phyloP scores from a whole-genome alignment of 2,113 vertebrate genomes.

The Chroicocephalus ridibundus region DNA sequence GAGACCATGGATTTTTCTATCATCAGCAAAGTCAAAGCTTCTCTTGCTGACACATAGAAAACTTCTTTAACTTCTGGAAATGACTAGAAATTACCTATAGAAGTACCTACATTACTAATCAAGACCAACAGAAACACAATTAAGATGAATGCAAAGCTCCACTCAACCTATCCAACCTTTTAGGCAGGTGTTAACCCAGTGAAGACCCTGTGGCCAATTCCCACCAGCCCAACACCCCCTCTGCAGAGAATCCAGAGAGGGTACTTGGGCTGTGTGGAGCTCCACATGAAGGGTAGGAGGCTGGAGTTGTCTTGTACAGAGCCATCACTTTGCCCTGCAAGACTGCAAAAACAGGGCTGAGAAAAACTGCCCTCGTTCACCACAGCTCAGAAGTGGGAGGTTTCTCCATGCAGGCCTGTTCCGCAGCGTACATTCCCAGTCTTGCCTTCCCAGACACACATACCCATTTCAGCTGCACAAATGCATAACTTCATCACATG shows the following conservation, averaged over 20 bases:
- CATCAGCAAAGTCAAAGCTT: background rate
- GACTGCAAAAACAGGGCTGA: background rate
- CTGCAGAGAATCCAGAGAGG: background rate
- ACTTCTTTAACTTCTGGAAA: background rate
- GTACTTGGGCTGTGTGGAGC: background rate
- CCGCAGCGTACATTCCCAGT: background rate
- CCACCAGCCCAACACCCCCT: background rate
- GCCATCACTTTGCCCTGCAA: background rate
- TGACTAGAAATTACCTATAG: background rate
- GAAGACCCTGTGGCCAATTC: background rate
- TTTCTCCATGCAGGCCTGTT: background rate
- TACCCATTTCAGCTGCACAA: background rate
- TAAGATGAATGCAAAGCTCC: background rate
- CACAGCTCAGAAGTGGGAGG: background rate
- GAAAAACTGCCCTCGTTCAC: background rate
- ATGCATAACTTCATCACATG: background rate
- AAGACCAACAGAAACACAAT: background rate
- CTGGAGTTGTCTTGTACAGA: background rate
- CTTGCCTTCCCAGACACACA: background rate
- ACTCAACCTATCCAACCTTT: background rate
- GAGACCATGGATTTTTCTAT: background rate
- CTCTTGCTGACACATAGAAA: background rate
- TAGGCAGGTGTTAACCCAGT: background rate
- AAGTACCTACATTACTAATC: background rate
- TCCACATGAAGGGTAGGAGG: background rate